phyloP scores from a whole-genome alignment of 2,113 vertebrate species.

The Aphyosemion australe region DNA sequence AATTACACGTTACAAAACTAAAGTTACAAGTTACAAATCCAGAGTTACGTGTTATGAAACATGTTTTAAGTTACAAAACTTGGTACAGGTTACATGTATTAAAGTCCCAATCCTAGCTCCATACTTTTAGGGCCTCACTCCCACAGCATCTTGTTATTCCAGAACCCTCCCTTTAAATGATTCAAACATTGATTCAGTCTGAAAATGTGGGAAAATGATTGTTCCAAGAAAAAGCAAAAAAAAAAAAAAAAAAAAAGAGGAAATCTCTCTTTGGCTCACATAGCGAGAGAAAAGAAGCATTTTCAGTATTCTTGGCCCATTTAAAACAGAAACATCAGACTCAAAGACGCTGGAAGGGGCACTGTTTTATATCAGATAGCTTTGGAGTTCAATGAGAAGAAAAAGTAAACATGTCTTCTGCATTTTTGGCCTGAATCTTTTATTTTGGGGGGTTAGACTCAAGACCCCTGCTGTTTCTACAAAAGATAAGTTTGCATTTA shows the following conservation, averaged over 20 bases:
- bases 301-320: constrained; percentile 26
- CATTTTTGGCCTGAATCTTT: constrained; percentile 26
- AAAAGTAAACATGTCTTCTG: constrained; percentile 27
- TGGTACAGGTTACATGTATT: no score
- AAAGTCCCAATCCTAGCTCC: no score
- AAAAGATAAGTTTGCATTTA: constrained; percentile 40
- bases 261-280: neutral
- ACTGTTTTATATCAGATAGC: constrained; percentile 20
- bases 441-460: constrained; percentile 6
- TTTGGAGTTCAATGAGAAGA: constrained; percentile 28
- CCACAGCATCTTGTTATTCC: constrained; percentile 57
- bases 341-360: constrained; percentile 10
- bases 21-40: no score
- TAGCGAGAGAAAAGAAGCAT: constrained; percentile 12
- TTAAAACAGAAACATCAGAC: constrained; percentile 5
- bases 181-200: constrained; percentile 61
- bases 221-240: neutral
- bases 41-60: no score
- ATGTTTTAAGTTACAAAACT: no score
- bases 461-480: constrained; percentile 5
- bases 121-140: constrained; percentile 45
- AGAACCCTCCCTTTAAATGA: constrained; percentile 57
- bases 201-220: constrained; percentile 40
- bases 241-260: constrained; percentile 1
- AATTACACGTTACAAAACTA: no score